phyloP scores from a whole-genome alignment of 2,797 vertebrate genomes.

The Macroramphosus scolopax region DNA sequence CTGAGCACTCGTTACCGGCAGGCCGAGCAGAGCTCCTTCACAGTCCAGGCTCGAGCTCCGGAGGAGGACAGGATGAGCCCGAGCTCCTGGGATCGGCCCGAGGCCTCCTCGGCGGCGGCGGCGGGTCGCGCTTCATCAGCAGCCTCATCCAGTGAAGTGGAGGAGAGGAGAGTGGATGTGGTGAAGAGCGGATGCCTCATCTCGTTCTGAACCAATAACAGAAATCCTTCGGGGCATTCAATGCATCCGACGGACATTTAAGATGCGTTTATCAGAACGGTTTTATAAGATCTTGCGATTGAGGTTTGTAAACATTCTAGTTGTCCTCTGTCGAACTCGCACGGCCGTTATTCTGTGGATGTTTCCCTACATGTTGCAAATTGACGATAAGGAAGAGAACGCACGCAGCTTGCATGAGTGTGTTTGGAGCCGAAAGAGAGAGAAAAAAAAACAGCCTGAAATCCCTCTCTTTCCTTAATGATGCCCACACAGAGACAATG shows the following conservation, averaged over 20 bases:
- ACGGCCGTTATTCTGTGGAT: slow-evolving; percentile 24
- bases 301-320: too few species aligned
- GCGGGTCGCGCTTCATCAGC: slow-evolving; percentile 47
- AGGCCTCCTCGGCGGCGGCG: slow-evolving; percentile 40
- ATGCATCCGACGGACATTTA: slow-evolving; percentile 22
- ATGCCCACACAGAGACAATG: slow-evolving; percentile 73
- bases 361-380: slow-evolving; percentile 41
- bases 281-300: slow-evolving; percentile 43
- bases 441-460: slow-evolving; percentile 25
- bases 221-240: slow-evolving; percentile 30
- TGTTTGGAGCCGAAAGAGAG: slow-evolving; percentile 36
- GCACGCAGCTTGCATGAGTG: slow-evolving; percentile 42
- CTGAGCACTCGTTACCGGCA: slow-evolving; percentile 68
- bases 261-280: slow-evolving; percentile 24
- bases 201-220: slow-evolving; percentile 64
- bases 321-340: slow-evolving; percentile 9
- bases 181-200: slow-evolving; percentile 52
- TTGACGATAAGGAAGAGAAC: slow-evolving; percentile 41
- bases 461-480: slow-evolving; percentile 64
- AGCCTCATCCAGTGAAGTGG: slow-evolving; percentile 54
- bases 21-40: slow-evolving; percentile 81
- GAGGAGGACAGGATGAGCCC: slow-evolving; percentile 21
- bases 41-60: slow-evolving; percentile 60
- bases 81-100: slow-evolving; percentile 40
- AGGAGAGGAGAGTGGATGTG: slow-evolving; percentile 53